phyloP scores from a whole-genome alignment of 2,797 vertebrate genomes.

The Hypotaenidia philippensis region DNA sequence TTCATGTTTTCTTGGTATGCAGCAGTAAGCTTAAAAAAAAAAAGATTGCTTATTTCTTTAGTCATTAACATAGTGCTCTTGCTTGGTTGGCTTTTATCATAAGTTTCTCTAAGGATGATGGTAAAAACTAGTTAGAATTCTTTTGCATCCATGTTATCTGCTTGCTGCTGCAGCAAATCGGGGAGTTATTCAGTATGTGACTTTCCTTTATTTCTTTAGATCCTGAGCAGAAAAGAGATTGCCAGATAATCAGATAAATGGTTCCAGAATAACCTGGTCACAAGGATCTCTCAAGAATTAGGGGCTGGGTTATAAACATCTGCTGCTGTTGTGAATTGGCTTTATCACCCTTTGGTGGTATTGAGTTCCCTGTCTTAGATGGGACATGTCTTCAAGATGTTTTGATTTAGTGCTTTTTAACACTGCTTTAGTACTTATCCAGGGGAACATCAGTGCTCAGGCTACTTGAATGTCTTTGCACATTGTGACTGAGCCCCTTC shows the following conservation, averaged over 20 bases:
- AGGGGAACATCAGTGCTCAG: background rate
- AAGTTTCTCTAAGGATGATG: background rate
- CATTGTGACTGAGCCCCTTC: background rate
- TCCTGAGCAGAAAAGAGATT: background rate
- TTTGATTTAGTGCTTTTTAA: background rate
- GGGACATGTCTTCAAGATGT: background rate
- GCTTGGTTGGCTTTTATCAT: background rate
- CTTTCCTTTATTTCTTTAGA: background rate
- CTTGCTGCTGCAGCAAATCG: background rate
- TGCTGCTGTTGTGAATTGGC: background rate
- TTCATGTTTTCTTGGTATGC: background rate
- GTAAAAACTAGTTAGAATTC: background rate
- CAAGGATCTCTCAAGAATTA: background rate
- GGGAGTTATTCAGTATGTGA: background rate
- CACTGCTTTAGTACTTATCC: background rate
- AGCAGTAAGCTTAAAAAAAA: background rate
- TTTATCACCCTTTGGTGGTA: constrained; percentile 7
- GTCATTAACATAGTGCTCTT: background rate
- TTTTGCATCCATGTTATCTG: rapidly evolving
- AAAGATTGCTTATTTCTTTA: background rate
- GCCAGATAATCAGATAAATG: background rate
- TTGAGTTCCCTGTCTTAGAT: background rate
- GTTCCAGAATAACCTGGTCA: background rate
- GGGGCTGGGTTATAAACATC: background rate
- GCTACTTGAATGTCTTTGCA: background rate